phyloP scores from a whole-genome alignment of 1,140 invertebrate genomes.

The Archivesica marissinica region DNA sequence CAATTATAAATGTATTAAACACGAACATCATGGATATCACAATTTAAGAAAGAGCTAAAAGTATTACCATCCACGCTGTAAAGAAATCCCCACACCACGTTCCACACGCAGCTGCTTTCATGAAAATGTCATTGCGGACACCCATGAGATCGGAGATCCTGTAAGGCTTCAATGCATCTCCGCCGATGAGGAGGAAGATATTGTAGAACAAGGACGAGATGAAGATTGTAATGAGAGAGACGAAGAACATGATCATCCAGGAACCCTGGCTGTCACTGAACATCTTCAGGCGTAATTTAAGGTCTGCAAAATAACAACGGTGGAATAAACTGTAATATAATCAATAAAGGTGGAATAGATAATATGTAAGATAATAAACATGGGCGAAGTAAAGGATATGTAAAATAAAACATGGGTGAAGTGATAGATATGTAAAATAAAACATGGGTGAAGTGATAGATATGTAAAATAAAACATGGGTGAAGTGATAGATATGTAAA shows the following conservation, averaged over 20 bases:
- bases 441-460: background rate
- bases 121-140: slow-evolving; percentile 83
- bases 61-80: slow-evolving; percentile 85
- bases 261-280: slow-evolving; percentile 86
- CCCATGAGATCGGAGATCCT: slow-evolving; percentile 82
- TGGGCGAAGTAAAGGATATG: background rate
- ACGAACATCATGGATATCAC: too few species aligned
- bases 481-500: background rate
- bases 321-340: too few species aligned
- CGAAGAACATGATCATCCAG: slow-evolving; percentile 86
- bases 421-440: background rate
- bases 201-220: slow-evolving; percentile 86
- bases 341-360: background rate
- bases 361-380: background rate
- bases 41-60: too few species aligned
- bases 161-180: slow-evolving; percentile 81
- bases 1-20: too few species aligned
- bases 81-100: slow-evolving; percentile 87
- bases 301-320: slow-evolving; percentile 79
- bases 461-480: background rate
- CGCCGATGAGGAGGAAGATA: slow-evolving; percentile 83
- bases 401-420: background rate
- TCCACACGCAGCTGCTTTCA: slow-evolving; percentile 86
- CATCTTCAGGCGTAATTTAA: slow-evolving; percentile 85
- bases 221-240: slow-evolving; percentile 85